Percentiles rank a stretch among this genome's conserved stretches.
phyloP scores from a whole-genome alignment of 2,113 vertebrate genomes.

The Mormoops blainvillei region DNA sequence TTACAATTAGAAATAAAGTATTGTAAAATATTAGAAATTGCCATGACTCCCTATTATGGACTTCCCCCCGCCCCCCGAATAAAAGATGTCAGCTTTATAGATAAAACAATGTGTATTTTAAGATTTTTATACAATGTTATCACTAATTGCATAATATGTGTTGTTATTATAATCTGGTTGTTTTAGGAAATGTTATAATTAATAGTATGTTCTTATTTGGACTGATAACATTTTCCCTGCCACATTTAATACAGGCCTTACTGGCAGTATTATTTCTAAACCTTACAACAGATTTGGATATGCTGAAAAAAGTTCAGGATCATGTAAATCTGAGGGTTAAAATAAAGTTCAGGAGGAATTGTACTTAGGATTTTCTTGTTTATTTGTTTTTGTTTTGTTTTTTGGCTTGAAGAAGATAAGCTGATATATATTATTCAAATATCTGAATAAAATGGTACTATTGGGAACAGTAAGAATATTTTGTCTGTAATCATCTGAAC shows the following conservation, averaged over 20 bases:
- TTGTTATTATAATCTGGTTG: neutral
- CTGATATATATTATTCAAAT: neutral
- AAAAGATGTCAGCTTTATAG: neutral
- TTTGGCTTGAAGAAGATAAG: neutral
- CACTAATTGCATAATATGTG: neutral
- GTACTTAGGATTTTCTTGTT: neutral
- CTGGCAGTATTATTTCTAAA: neutral
- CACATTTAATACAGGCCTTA: conserved; percentile 18
- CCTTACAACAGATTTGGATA: neutral
- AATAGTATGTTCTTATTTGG: neutral
- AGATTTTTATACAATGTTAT: neutral
- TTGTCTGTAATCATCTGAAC: neutral
- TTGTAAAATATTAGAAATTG: neutral
- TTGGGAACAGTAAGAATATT: neutral
- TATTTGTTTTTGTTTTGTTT: neutral
- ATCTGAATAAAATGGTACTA: neutral
- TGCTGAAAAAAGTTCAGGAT: neutral
- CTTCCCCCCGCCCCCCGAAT: neutral
- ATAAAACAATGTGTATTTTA: neutral
- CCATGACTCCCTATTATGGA: neutral
- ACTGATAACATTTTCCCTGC: neutral
- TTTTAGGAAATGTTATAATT: conserved; percentile 32
- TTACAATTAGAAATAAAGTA: conserved; percentile 5
- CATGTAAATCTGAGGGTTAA: neutral
- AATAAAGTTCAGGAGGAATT: neutral